These are phyloP conservation scores for Chymomyza caudatula DNA, from an alignment of 2,888 invertebrate genomes.

Conservation along the genomic window DNA sequence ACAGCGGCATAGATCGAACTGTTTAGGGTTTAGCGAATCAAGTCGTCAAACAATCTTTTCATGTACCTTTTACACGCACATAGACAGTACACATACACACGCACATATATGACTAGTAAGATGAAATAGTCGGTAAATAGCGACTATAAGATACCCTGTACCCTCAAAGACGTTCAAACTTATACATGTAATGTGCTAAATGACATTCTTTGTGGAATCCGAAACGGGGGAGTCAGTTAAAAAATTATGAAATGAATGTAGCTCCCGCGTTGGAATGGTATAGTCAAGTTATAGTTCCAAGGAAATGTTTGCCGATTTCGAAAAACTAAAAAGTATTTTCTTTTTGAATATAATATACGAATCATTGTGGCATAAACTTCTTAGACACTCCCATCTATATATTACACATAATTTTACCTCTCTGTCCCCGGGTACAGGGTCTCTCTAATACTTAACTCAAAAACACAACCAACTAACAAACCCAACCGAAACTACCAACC, in stretches of 20 bases:
- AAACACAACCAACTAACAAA: constrained; percentile 27
- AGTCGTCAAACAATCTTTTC: constrained; percentile 24
- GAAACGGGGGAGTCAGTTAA: too few relatives aligned
- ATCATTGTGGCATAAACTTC: too few relatives aligned
- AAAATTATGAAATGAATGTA: too few relatives aligned
- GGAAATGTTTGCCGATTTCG: too few relatives aligned
- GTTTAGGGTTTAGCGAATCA: constrained; percentile 16
- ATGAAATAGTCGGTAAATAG: background rate
- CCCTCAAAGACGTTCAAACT: too few relatives aligned
- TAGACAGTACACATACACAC: background rate
- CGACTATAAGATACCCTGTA: background rate
- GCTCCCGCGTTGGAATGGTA: too few relatives aligned
- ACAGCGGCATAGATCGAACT: constrained; percentile 14
- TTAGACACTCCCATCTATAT: too few relatives aligned
- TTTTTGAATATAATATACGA: too few relatives aligned
- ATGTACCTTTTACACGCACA: background rate
- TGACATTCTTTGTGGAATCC: too few relatives aligned
- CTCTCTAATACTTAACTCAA: constrained; percentile 20
- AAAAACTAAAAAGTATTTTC: too few relatives aligned
- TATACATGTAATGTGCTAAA: too few relatives aligned
- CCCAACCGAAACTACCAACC: constrained; percentile 57
- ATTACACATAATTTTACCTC: background rate
- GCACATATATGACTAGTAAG: background rate
- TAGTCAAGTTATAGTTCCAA: too few relatives aligned
- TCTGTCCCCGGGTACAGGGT: constrained; percentile 45